Evolutionary conservation across 2,113 vertebrate species (phyloP).

Genomic region (Plecturocebus donacophilus): DNA sequence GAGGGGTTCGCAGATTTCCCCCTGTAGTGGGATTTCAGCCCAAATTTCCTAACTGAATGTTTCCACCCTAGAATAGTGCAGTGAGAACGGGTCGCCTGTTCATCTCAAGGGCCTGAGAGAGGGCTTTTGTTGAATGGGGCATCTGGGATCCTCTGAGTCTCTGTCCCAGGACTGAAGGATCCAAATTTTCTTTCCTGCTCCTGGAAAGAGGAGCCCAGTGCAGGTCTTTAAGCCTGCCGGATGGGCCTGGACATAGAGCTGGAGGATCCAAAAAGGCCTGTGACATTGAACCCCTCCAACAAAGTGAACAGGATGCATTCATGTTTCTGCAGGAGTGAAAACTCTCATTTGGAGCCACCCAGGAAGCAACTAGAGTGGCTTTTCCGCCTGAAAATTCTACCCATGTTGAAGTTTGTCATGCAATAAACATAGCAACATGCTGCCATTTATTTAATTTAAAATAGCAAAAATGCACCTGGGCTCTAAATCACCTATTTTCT

Average conservation of each 20-base stretch:
- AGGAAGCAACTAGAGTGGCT: background rate
- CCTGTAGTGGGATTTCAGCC: background rate
- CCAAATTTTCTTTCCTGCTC: background rate
- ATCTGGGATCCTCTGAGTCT: background rate
- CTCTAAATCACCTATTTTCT: too few relatives aligned
- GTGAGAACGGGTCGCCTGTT: background rate
- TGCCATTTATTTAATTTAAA: background rate
- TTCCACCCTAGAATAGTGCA: background rate
- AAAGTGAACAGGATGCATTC: background rate
- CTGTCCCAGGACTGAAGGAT: background rate
- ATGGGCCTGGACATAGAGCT: background rate
- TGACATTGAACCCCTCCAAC: background rate
- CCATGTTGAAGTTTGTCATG: background rate
- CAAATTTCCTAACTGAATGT: background rate
- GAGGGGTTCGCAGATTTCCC: background rate
- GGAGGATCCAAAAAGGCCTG: background rate
- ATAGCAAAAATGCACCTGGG: background rate
- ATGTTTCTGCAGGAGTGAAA: background rate
- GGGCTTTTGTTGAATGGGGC: background rate
- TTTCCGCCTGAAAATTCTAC: background rate
- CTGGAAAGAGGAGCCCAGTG: background rate
- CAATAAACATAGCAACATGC: too few relatives aligned
- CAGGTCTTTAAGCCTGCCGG: background rate
- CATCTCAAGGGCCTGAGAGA: rapidly evolving
- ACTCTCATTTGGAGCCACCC: background rate